phyloP scores from a whole-genome alignment of 2,797 vertebrate species.

The Chanos chanos region DNA sequence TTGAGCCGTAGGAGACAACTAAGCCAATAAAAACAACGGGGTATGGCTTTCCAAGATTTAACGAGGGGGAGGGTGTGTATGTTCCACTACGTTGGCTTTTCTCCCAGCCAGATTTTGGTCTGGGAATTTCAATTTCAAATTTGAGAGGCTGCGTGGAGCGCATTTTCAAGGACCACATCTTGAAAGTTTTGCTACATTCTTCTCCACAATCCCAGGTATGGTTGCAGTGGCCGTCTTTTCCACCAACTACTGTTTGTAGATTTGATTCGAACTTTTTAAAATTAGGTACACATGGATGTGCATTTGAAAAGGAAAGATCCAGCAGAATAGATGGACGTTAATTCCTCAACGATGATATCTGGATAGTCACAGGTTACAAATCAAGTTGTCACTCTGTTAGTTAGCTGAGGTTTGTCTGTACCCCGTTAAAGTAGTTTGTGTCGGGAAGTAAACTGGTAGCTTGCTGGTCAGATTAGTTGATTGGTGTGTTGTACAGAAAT shows the following conservation, averaged over 20 bases:
- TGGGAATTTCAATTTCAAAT: constrained; percentile 47
- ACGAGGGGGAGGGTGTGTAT: constrained; percentile 21
- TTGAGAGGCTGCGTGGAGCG: constrained; percentile 15
- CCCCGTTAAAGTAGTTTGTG: too few species aligned
- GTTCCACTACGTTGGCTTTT: constrained; percentile 41
- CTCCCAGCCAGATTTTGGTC: constrained; percentile 45
- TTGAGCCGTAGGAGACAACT: not conserved
- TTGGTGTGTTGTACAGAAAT: too few species aligned
- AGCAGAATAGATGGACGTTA: too few species aligned
- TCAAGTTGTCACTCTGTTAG: too few species aligned
- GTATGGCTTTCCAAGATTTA: not conserved
- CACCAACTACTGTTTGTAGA: not conserved
- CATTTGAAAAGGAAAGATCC: too few species aligned
- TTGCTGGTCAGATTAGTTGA: too few species aligned
- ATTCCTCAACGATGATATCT: too few species aligned
- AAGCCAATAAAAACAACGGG: constrained; percentile 34
- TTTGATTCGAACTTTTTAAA: not conserved
- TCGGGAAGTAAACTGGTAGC: too few species aligned
- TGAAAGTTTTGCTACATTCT: not conserved
- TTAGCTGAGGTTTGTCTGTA: too few species aligned
- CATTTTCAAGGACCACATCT: constrained; percentile 13
- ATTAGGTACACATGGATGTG: not conserved
- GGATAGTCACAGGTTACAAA: too few species aligned
- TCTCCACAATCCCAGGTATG: constrained; percentile 35
- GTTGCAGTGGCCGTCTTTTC: not conserved